Conservation (phyloP, 1,140 invertebrate species). For the Drosophila tani region DNA sequence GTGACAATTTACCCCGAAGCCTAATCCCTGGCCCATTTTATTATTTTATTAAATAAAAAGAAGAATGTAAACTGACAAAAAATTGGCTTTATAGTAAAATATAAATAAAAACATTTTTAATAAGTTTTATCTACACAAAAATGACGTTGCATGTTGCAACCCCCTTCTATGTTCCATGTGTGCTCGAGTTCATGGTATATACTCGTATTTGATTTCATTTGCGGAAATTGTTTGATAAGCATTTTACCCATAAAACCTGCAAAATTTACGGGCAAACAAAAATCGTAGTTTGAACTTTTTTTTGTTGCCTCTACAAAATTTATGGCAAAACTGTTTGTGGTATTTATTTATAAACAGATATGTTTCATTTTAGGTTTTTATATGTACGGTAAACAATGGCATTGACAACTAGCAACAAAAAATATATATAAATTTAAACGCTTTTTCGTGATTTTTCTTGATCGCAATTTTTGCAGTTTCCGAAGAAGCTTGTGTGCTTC, state of each 20-base stretch:
- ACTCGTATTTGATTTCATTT: slow-evolving; percentile 28
- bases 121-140: slow-evolving; percentile 17
- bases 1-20: slow-evolving; percentile 11
- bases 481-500: slow-evolving; percentile 8
- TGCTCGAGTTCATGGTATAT: background rate
- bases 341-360: slow-evolving; percentile 56
- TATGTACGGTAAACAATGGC: slow-evolving; percentile 51
- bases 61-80: background rate
- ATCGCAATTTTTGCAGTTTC: slow-evolving; percentile 6
- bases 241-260: slow-evolving; percentile 21
- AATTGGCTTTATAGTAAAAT: slow-evolving; percentile 19
- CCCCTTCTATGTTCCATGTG: background rate
- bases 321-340: slow-evolving; percentile 40
- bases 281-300: slow-evolving; percentile 20
- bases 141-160: background rate
- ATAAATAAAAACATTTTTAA: slow-evolving; percentile 13
- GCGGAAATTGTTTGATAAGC: slow-evolving; percentile 53
- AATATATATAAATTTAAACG: background rate
- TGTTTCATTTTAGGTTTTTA: slow-evolving; percentile 38
- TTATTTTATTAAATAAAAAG: background rate
- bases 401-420: slow-evolving; percentile 21
- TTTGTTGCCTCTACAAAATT: slow-evolving; percentile 29
- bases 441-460: slow-evolving; percentile 30
- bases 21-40: background rate
- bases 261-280: slow-evolving; percentile 42